phyloP scores from a whole-genome alignment of 2,113 vertebrate species.

The Perccottus glenii region DNA sequence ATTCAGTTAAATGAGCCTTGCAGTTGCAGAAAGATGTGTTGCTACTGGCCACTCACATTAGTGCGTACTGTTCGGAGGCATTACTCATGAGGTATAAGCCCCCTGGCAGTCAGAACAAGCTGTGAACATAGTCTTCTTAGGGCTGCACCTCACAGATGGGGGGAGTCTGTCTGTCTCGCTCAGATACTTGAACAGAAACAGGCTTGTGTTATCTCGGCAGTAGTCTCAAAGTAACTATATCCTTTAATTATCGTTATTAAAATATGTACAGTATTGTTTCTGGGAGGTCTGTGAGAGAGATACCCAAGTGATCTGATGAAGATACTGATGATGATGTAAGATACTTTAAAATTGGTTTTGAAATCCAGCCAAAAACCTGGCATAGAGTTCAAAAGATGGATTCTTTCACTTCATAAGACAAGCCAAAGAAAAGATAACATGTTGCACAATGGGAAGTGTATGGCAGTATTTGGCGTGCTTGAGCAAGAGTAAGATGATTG shows the following conservation, averaged over 20 bases:
- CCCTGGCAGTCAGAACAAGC: constrained; percentile 66
- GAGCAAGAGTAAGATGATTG: background rate
- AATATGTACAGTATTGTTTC: background rate
- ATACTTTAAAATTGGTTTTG: background rate
- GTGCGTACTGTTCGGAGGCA: constrained; percentile 34
- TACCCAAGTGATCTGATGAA: no score
- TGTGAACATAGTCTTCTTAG: constrained; percentile 58
- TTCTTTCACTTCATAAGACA: no score
- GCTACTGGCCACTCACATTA: constrained; percentile 13
- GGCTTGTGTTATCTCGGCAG: constrained; percentile 20
- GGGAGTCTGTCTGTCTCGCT: constrained; percentile 42
- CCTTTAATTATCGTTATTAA: background rate
- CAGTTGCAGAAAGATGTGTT: constrained; percentile 20
- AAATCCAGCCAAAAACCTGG: background rate
- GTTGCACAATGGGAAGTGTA: constrained; percentile 14
- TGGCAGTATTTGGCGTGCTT: background rate
- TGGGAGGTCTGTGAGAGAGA: no score
- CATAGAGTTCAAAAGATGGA: constrained; percentile 5
- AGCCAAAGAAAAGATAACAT: background rate
- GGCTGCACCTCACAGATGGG: constrained; percentile 41
- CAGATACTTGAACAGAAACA: constrained; percentile 16
- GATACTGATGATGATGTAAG: background rate
- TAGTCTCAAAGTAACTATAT: background rate
- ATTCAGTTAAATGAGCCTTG: constrained; percentile 40
- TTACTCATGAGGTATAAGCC: constrained; percentile 61